phyloP scores from a whole-genome alignment of 1,140 invertebrate species.

The Atta texana region DNA sequence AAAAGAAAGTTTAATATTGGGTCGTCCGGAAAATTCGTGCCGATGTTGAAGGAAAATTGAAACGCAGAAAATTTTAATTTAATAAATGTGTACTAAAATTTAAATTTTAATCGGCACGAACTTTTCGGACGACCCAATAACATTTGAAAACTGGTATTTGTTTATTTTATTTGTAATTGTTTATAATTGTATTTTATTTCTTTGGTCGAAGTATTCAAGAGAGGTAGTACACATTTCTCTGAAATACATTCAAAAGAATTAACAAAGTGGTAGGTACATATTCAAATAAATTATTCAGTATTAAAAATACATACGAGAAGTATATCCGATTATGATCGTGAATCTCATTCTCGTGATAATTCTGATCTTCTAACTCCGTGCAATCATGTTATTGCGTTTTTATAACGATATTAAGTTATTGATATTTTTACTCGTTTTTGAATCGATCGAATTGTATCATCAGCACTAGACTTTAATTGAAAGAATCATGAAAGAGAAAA shows the following conservation, averaged over 20 bases:
- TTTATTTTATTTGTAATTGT: too few relatives aligned
- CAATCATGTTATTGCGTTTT: slow-evolving; percentile 62
- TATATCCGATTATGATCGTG: slow-evolving; percentile 19
- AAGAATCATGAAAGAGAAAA: not conserved
- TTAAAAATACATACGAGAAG: not conserved
- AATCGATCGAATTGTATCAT: slow-evolving; percentile 73
- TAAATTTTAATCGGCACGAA: too few relatives aligned
- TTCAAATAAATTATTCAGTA: not conserved
- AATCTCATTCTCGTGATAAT: slow-evolving; percentile 9
- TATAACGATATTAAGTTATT: slow-evolving; percentile 57
- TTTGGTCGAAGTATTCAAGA: not conserved
- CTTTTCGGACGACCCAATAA: too few relatives aligned
- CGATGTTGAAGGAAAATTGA: too few relatives aligned
- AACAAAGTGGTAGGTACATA: not conserved
- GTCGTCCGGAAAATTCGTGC: too few relatives aligned
- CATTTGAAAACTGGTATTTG: too few relatives aligned
- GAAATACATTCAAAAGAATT: not conserved
- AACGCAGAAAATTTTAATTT: too few relatives aligned
- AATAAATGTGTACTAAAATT: too few relatives aligned
- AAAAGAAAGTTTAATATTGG: too few relatives aligned
- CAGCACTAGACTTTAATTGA: not conserved
- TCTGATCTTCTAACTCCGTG: slow-evolving; percentile 62
- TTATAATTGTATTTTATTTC: not conserved
- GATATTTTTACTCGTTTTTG: slow-evolving; percentile 63
- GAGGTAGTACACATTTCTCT: not conserved